Percentiles rank a stretch among this genome's conserved stretches.
Conservation (phyloP, 1,140 invertebrate species). For the Brachionus angularis region DNA sequence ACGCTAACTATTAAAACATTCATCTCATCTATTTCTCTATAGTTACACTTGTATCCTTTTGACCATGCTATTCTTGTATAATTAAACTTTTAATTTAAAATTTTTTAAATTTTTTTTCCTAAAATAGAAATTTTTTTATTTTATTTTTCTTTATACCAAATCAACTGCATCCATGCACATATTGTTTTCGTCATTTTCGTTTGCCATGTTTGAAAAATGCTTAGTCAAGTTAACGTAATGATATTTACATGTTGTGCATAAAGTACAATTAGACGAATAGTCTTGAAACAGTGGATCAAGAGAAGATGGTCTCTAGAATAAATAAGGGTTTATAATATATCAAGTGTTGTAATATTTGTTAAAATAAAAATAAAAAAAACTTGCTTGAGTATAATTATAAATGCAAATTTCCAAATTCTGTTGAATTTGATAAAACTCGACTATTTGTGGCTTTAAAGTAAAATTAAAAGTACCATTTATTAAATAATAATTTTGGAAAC, state of each 20-base stretch:
- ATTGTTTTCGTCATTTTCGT: constrained; percentile 4
- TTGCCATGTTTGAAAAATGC: neutral
- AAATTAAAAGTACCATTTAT: constrained; percentile 38
- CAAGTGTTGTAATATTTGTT: no score
- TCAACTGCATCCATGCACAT: constrained; percentile 42
- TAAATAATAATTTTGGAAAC: constrained; percentile 16
- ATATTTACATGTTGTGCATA: constrained; percentile 7
- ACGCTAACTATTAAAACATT: constrained; percentile 36
- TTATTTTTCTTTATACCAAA: no score
- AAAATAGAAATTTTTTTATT: neutral
- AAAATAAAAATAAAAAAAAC: neutral
- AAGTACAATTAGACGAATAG: constrained; percentile 1
- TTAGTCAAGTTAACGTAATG: constrained; percentile 29
- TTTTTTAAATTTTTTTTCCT: neutral
- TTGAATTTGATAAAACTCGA: constrained; percentile 30
- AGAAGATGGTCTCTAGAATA: constrained; percentile 5
- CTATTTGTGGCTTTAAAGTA: neutral
- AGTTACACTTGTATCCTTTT: constrained; percentile 42
- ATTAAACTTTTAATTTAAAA: constrained; percentile 42
- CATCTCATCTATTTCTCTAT: constrained; percentile 24
- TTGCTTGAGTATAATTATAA: constrained; percentile 12
- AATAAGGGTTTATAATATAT: no score
- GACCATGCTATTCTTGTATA: constrained; percentile 42
- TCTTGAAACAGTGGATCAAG: constrained; percentile 38
- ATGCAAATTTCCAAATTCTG: constrained; percentile 36